Evolutionary conservation across 92 coral and sea anemone species (phyloP), one percentile per base, ranked within the genome.

Genomic region (Epizoanthus stellaris): DNA sequence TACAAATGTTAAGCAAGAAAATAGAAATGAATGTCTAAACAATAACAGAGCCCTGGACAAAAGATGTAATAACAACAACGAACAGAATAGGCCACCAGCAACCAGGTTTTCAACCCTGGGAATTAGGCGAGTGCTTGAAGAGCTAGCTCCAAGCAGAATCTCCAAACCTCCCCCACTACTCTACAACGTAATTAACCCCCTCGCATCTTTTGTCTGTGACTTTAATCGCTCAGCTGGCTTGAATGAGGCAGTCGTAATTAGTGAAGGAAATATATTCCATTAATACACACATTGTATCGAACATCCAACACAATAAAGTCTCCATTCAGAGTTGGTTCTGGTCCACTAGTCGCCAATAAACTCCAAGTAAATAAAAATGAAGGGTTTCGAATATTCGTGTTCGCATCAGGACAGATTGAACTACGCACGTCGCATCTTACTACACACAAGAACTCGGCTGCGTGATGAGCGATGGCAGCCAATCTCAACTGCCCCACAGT

Each of bases 301-400:
- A 79, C 83, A 20, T 11, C 61, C 67, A 82, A 87, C 73, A 89
- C 91, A 91, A 91, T 87, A 89, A 77, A 74, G 66, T 82, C 85
- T 80, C 92, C 83, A 90, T 82, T 93, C 91, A 89, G 85, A 68
- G 80, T 68, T 72, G 80, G 98, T 91, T 94, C 95, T 91, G 92
- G 95, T 84, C 74, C 90, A 86, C 73, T 94, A 91, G 84, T 85
- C 76, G 80, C 82, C 84, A 89, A 89, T 89, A 85, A 89, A 80
- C 69, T 73, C n/a, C 64, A 66, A 83, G 70, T 40, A 69, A 65
- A 67, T 62, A 56, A 25, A 74, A 52, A 54, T 45, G 61, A 49
- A 58, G 81, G 80, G 62, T 75, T 75, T 45, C 25, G 30, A 40
- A 58, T 49, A 63, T 70, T 69, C 83, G 60, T 59, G 72, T 45